Evolutionary conservation across 2,113 vertebrate species (phyloP).

Genomic region (Sula dactylatra): DNA sequence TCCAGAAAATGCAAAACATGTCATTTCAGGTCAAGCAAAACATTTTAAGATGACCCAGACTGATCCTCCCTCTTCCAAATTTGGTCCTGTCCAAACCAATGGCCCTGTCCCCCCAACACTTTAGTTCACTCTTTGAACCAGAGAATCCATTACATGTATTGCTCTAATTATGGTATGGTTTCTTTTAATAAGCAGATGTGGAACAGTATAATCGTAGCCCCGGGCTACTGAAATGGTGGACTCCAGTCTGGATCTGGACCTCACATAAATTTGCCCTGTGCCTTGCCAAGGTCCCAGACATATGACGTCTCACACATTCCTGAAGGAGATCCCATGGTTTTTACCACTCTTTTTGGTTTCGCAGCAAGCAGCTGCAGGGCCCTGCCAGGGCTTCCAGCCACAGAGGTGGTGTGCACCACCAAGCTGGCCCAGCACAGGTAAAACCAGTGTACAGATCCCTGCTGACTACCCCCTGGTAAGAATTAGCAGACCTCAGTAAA

Average conservation of each 20-base stretch:
- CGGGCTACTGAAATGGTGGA: neutral
- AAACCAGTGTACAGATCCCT: neutral
- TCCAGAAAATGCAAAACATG: neutral
- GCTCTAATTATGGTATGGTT: constrained; percentile 17
- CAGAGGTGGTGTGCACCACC: neutral
- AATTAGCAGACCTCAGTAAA: neutral
- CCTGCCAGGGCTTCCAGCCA: neutral
- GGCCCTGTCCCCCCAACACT: neutral
- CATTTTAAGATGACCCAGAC: neutral
- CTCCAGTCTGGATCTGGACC: neutral
- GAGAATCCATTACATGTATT: neutral
- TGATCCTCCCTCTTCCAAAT: neutral
- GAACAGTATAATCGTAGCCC: neutral
- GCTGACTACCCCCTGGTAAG: neutral
- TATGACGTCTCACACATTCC: neutral
- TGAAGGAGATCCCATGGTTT: neutral
- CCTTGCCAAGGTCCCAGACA: neutral
- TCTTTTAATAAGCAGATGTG: constrained; percentile 42
- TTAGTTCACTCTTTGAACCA: constrained; percentile 9
- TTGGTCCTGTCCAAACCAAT: neutral
- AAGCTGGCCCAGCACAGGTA: neutral
- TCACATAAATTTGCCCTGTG: neutral
- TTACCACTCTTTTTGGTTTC: neutral
- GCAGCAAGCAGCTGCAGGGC: neutral
- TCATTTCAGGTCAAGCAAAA: neutral